A percentile compares a stretch with the other conserved stretches of the same genome.
These are phyloP conservation scores for Carposina sasakii DNA, from an alignment of 1,140 invertebrate species.

Conservation along the genomic window DNA sequence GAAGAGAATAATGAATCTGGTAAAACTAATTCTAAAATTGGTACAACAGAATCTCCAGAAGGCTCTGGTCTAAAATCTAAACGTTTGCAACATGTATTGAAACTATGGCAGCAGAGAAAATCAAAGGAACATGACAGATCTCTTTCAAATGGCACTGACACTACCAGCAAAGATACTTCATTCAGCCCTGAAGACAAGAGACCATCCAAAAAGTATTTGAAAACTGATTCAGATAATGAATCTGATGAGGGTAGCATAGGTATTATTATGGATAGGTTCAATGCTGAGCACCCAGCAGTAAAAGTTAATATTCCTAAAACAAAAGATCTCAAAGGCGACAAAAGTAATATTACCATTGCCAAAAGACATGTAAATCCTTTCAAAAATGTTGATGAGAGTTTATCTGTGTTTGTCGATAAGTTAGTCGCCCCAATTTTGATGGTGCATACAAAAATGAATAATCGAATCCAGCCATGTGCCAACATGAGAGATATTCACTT, in stretches of 20 bases:
- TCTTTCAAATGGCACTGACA: slow-evolving; percentile 13
- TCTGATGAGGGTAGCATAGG: slow-evolving; percentile 25
- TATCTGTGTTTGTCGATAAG: slow-evolving; percentile 55
- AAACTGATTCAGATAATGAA: slow-evolving; percentile 1
- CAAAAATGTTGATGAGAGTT: slow-evolving; percentile 42
- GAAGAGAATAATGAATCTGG: slow-evolving; percentile 2
- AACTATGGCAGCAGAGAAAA: slow-evolving; percentile 18
- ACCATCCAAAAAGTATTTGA: slow-evolving; percentile 2
- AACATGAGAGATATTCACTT: slow-evolving; percentile 46
- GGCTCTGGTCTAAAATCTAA: neutral
- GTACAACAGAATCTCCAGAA: neutral
- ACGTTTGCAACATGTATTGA: slow-evolving; percentile 14
- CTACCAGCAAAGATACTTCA: slow-evolving; percentile 22
- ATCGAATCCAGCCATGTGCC: slow-evolving; percentile 36
- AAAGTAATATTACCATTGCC: too few relatives aligned
- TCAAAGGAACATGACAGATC: slow-evolving; percentile 10
- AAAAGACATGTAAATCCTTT: slow-evolving; percentile 58
- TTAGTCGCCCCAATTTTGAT: slow-evolving; percentile 48
- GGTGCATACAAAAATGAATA: slow-evolving; percentile 55
- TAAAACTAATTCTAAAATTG: neutral
- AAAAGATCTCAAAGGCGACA: slow-evolving; percentile 19
- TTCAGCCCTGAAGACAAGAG: slow-evolving; percentile 11
- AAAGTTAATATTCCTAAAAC: neutral
- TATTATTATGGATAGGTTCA: slow-evolving; percentile 18
- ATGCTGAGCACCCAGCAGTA: slow-evolving; percentile 4